These are phyloP conservation scores for Tragopan temminckii DNA, from an alignment of 2,797 vertebrate species.

Conservation along the genomic window DNA sequence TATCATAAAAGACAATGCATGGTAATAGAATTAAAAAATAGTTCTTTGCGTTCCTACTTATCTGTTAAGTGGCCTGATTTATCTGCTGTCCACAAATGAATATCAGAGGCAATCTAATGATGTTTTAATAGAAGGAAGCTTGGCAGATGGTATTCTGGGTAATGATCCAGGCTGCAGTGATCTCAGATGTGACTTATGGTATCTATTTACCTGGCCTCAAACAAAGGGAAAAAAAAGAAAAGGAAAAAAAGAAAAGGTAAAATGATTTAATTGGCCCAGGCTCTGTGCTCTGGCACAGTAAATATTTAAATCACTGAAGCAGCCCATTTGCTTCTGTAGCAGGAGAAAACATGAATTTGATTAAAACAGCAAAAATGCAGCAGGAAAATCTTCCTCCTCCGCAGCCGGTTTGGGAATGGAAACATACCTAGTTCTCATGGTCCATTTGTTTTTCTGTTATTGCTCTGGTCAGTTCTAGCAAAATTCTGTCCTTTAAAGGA, in stretches of 20 bases:
- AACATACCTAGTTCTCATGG: slow-evolving; percentile 52
- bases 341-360: slow-evolving; percentile 59
- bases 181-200: slow-evolving; percentile 70
- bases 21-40: slow-evolving; percentile 55
- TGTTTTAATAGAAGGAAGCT: slow-evolving; percentile 73
- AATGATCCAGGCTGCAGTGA: slow-evolving; percentile 67
- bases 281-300: not conserved
- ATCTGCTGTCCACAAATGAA: slow-evolving; percentile 68
- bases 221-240: not conserved
- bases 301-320: slow-evolving; percentile 62
- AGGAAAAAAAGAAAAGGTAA: not conserved
- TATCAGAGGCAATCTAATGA: slow-evolving; percentile 68
- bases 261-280: slow-evolving; percentile 18
- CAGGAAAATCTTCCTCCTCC: slow-evolving; percentile 39
- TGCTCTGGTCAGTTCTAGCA: not conserved
- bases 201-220: slow-evolving; percentile 73
- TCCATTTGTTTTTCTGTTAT: not conserved
- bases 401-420: slow-evolving; percentile 52
- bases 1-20: slow-evolving; percentile 27
- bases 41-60: slow-evolving; percentile 50
- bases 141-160: slow-evolving; percentile 72
- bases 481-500: slow-evolving; percentile 13
- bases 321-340: slow-evolving; percentile 15
- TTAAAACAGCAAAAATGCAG: slow-evolving; percentile 64
- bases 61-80: slow-evolving; percentile 64